phyloP scores from a whole-genome alignment of 2,888 invertebrate genomes.

The Phortica okadai region DNA sequence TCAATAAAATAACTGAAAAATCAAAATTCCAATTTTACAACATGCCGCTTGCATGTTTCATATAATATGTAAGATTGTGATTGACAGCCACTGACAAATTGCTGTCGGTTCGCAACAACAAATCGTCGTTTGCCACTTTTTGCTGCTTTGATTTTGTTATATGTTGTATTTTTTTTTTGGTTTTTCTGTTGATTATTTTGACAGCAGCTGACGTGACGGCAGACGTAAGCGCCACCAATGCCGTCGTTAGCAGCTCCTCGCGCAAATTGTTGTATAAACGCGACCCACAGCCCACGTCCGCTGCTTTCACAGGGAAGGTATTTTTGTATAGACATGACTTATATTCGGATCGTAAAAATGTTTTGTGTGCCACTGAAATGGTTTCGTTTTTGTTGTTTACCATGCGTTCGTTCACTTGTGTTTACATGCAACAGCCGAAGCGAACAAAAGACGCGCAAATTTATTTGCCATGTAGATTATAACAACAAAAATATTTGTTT shows the following conservation, averaged over 20 bases:
- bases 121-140: neutral
- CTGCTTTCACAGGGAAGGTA: neutral
- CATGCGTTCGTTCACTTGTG: conserved; percentile 48
- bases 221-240: neutral
- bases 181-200: conserved; percentile 13
- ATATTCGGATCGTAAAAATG: conserved; percentile 57
- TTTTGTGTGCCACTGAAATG: neutral
- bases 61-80: neutral
- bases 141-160: neutral
- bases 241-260: neutral
- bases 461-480: neutral
- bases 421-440: conserved; percentile 54
- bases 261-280: neutral
- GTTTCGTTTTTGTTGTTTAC: conserved; percentile 53
- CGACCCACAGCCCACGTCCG: neutral
- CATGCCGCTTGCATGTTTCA: neutral
- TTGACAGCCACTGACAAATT: conserved; percentile 33
- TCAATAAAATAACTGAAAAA: neutral
- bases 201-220: conserved; percentile 21
- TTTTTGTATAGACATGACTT: conserved; percentile 26
- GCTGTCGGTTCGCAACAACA: conserved; percentile 22
- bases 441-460: conserved; percentile 29
- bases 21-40: neutral
- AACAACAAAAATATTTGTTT: conserved; percentile 12
- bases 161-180: neutral